Base-by-base conservation (phyloP, 2,888 invertebrate genomes). In the Phyllotreta cruciferae region DNA sequence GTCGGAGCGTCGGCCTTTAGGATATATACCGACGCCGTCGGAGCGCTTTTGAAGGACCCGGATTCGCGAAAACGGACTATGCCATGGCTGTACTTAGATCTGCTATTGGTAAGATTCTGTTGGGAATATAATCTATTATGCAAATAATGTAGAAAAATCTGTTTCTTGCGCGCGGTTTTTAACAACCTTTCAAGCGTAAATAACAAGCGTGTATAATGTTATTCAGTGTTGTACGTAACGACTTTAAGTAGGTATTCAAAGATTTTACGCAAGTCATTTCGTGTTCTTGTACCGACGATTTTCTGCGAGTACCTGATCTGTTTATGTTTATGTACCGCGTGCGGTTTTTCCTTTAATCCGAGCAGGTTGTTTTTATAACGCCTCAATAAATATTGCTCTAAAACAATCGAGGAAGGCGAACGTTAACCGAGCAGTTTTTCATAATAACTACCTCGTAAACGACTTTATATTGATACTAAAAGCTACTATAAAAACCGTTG, bases 21-120 rank as follows among this genome's bases (percentile, higher is more conserved):
- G 6, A 10, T 14, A 10, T 35, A 8, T 8, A 24, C 24, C 24
- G 24, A 24, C 1, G 24, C 24, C 13, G 45, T 7, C 37, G 45
- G 6, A 38, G 41, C 42, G 64, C 50, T 24, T 24, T 24, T 24
- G 24, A 3, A 3, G 2, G 24, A 24, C 24, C 24, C 24, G 24
- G 24, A 24, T 24, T 24, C 24, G 24, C 24, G 24, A 24, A 24
- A 24, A 24, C 35, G 56, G 47, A 60, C 24, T 70, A 74, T 75
- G 75, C 80, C 79, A 80, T 80, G 80, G 80, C 80, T 79, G 78
- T 80, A 76, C 78, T 80, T 78, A 76, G 79, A 79, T 79, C 80
- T 79, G 74, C 76, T 75, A 68, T 74, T 78, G 80, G 80, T 80
- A 77, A 79, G 79, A 69, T n/a, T n/a, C n/a, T n/a, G n/a, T n/a